phyloP scores from a whole-genome alignment of 2,888 invertebrate species.

The Caenorhabditis drosophilae region DNA sequence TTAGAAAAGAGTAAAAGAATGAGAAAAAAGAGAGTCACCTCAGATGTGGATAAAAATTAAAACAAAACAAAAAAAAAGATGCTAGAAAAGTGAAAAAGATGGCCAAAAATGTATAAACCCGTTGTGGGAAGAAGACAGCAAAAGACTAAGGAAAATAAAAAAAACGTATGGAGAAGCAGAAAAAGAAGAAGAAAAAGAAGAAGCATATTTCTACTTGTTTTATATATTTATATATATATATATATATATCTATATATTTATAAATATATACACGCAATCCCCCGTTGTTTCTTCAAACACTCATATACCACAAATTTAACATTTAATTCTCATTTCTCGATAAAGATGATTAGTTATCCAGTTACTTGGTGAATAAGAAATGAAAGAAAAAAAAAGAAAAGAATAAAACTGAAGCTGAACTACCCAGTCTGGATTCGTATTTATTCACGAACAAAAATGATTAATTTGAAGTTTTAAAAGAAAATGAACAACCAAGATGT shows the following conservation, averaged over 20 bases:
- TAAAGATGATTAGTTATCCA: too few relatives aligned
- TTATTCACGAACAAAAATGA: not conserved
- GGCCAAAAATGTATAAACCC: too few relatives aligned
- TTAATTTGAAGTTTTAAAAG: not conserved
- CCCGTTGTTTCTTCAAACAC: constrained; percentile 23
- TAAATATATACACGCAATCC: constrained; percentile 32
- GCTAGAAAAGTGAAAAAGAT: too few relatives aligned
- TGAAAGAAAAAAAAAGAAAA: not conserved
- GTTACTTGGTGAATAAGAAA: too few relatives aligned
- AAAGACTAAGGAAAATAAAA: constrained; percentile 1
- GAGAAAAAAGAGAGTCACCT: too few relatives aligned
- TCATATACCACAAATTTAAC: constrained; percentile 1
- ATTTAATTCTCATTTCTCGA: too few relatives aligned
- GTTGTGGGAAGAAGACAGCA: too few relatives aligned
- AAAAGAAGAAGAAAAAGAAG: constrained; percentile 9
- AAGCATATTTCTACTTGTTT: constrained; percentile 35
- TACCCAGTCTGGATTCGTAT: not conserved
- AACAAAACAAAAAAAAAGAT: too few relatives aligned
- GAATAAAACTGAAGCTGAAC: not conserved
- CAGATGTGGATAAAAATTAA: too few relatives aligned
- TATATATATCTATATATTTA: too few relatives aligned
- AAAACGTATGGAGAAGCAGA: constrained; percentile 11
- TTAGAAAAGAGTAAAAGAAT: too few relatives aligned
- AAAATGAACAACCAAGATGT: too few relatives aligned
- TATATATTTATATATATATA: constrained; percentile 14